Percentiles rank a stretch among this genome's conserved stretches.
phyloP scores from a whole-genome alignment of 2,888 invertebrate species.

The Tridacna gigas region DNA sequence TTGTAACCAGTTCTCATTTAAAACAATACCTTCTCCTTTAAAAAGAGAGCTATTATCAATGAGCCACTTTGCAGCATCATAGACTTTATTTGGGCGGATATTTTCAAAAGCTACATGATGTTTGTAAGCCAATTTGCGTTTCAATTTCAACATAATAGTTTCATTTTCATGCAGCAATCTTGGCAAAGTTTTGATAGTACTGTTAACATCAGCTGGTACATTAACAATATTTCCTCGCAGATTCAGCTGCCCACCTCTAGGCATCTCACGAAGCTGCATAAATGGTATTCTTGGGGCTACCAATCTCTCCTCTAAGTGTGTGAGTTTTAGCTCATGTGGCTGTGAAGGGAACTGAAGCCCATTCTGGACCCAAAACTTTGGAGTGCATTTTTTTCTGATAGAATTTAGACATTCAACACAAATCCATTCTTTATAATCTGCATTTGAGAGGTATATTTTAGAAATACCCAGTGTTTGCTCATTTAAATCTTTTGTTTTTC shows the following conservation, averaged over 20 bases:
- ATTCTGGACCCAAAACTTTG: conserved; percentile 42
- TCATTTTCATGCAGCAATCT: conserved; percentile 51
- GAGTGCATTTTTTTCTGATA: conserved; percentile 27
- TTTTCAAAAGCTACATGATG: conserved; percentile 55
- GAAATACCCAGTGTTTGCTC: conserved; percentile 11
- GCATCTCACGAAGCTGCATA: conserved; percentile 55
- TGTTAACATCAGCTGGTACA: conserved; percentile 66
- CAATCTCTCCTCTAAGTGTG: conserved; percentile 54
- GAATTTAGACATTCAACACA: conserved; percentile 21
- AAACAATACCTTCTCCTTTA: conserved; percentile 42
- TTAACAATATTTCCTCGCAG: conserved; percentile 65
- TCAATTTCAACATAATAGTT: conserved; percentile 54
- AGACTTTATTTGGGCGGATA: conserved; percentile 52
- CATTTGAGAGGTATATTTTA: conserved; percentile 12
- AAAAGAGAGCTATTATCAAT: conserved; percentile 50
- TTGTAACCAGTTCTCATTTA: conserved; percentile 42
- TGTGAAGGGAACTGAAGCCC: conserved; percentile 47
- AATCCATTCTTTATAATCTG: conserved; percentile 42
- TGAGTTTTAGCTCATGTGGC: conserved; percentile 47
- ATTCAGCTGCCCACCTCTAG: conserved; percentile 55
- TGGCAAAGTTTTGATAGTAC: conserved; percentile 58
- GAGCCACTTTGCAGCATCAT: conserved; percentile 58
- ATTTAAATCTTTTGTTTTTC: no score
- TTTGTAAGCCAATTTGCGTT: conserved; percentile 45
- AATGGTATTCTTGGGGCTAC: conserved; percentile 59